Evolutionary conservation across 2,113 vertebrate genomes (phyloP), one percentile per base, ranked within the genome.

Genomic region (Sminthopsis crassicaudata): DNA sequence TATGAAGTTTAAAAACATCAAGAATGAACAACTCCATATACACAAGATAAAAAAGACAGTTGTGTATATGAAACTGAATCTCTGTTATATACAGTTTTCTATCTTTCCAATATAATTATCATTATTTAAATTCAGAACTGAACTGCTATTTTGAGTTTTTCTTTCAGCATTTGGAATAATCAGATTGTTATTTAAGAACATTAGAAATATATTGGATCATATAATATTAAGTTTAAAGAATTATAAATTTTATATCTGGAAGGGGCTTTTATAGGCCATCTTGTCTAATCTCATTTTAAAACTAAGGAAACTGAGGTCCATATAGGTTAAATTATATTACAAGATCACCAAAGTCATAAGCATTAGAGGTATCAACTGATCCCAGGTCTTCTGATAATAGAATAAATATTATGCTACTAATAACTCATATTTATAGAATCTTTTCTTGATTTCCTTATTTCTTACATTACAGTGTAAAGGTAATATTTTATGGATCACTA

Each of bases 381-480:
- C 27, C 88, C 60, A 95, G 90, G 30, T 94, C 1, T 42, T 42
- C n/a, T 42, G 7, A 42, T 84, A 84, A 95, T 26, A 52, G 50
- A 94, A 0, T 95, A 91, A 96, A 92, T 92, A 90, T 91, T 95
- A 30, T 11, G 90, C 93, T 48, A 46, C 30, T 67, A 67, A 96
- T 96, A 95, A 27, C n/a, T 14, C 42, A 11, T 60, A 46, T 90
- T 76, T 94, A 96, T 89, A 94, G 90, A 93, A 51, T 54, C 26
- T 46, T 91, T 91, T 91, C 92, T 12, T 90, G 89, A 76, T 94
- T 89, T 93, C 52, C 12, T 91, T 94, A 95, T 95, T 36, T 95
- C 88, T 96, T 90, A 90, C 2, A 42, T 48, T 91, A 89, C 46
- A 92, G 53, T 94, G 89, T 94, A 76, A 25, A 89, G 10, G 84